Conservation (phyloP, 2,113 vertebrate genomes). For the Narcine bancroftii region DNA sequence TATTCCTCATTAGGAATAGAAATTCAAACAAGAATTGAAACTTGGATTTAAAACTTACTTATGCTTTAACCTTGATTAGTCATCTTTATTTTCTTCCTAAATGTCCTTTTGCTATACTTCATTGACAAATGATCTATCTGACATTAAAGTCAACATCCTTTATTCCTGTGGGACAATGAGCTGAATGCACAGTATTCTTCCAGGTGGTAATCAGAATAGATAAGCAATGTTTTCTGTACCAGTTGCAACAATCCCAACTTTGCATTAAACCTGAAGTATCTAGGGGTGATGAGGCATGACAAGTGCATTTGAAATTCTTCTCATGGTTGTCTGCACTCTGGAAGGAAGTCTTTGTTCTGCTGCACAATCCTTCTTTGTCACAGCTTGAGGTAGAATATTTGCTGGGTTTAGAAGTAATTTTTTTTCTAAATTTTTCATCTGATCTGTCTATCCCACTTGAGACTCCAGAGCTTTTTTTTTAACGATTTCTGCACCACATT, state of each 20-base stretch:
- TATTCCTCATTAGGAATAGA: neutral
- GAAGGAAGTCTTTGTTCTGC: conserved; percentile 6
- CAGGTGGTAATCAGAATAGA: neutral
- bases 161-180: neutral
- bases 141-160: neutral
- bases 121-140: neutral
- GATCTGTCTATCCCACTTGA: neutral
- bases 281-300: conserved; percentile 20
- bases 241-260: neutral
- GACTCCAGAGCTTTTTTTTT: neutral
- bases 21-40: neutral
- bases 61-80: neutral
- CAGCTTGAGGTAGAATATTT: neutral
- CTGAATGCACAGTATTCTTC: neutral
- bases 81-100: neutral
- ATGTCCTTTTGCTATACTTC: neutral
- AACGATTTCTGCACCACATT: neutral
- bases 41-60: neutral
- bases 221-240: neutral
- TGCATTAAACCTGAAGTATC: neutral
- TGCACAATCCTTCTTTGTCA: conserved; percentile 21
- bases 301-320: conserved; percentile 21
- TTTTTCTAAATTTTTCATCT: conserved; percentile 22
- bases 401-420: conserved; percentile 18
- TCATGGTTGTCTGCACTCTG: conserved; percentile 4